Percentiles rank a stretch among this genome's conserved stretches.
phyloP scores from a whole-genome alignment of 2,113 vertebrate genomes.

The Canis aureus region DNA sequence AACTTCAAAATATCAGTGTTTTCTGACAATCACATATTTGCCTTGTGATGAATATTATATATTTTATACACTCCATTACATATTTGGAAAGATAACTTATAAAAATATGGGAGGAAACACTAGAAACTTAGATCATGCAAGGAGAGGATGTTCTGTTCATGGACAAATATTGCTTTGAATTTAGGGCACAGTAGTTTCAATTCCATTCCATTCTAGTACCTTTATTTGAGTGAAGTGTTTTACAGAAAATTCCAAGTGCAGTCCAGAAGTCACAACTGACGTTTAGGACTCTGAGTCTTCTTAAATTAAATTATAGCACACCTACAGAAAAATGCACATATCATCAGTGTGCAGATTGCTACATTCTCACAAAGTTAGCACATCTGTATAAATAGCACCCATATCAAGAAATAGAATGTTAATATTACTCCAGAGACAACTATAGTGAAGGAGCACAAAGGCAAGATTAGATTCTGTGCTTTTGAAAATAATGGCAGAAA shows the following conservation, averaged over 20 bases:
- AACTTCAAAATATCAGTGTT: background rate
- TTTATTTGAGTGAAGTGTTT: background rate
- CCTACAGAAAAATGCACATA: background rate
- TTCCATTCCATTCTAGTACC: background rate
- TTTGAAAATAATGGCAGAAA: slow-evolving; percentile 20
- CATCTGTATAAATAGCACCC: background rate
- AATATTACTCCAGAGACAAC: background rate
- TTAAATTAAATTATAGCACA: background rate
- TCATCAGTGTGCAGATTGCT: background rate
- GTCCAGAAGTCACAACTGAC: background rate
- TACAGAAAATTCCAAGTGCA: background rate
- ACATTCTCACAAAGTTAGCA: background rate
- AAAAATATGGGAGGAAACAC: background rate
- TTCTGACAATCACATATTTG: background rate
- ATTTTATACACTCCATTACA: background rate
- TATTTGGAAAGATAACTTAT: background rate
- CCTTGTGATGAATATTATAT: background rate
- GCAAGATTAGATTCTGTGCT: background rate
- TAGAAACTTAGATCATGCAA: background rate
- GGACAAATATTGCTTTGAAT: slow-evolving; percentile 12
- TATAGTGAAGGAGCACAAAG: background rate
- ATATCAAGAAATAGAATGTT: background rate
- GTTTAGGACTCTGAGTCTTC: background rate
- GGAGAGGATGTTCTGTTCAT: background rate
- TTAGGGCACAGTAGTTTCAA: background rate